Evolutionary conservation across 1,140 invertebrate species (phyloP).

Genomic region (Homarus americanus): DNA sequence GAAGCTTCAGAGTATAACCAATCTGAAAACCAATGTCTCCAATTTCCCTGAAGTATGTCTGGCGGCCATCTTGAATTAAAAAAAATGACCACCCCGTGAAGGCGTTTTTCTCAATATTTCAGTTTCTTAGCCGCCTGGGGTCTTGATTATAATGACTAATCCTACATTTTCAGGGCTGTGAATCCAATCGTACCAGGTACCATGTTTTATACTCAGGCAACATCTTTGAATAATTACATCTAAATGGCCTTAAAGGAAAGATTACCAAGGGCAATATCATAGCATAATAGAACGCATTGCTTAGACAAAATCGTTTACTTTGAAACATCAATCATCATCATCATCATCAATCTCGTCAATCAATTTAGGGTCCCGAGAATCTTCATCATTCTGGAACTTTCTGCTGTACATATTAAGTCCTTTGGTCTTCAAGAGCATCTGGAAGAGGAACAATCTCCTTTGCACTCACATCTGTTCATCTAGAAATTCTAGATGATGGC

Average conservation of each 20-base stretch:
- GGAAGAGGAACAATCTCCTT: no score
- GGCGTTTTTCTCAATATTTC: constrained; percentile 8
- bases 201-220: not conserved
- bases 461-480: constrained; percentile 27
- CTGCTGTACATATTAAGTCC: constrained; percentile 1
- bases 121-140: not conserved
- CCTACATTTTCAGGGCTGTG: constrained; percentile 15
- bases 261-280: not conserved
- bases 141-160: not conserved
- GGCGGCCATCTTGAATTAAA: constrained; percentile 33
- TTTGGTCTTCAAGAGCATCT: constrained; percentile 34
- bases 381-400: no score
- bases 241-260: no score
- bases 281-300: not conserved
- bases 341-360: no score
- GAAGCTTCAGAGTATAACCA: constrained; percentile 27
- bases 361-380: constrained; percentile 4
- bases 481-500: constrained; percentile 47
- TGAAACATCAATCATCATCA: constrained; percentile 3
- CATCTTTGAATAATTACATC: not conserved
- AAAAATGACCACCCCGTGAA: constrained; percentile 12
- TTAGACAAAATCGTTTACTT: not conserved
- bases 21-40: constrained; percentile 36
- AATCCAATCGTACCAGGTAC: not conserved
- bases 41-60: constrained; percentile 12